A percentile compares a stretch with the other conserved stretches of the same genome.
Evolutionary conservation across 2,797 vertebrate species (phyloP).

Genomic region (Glossophaga mutica): DNA sequence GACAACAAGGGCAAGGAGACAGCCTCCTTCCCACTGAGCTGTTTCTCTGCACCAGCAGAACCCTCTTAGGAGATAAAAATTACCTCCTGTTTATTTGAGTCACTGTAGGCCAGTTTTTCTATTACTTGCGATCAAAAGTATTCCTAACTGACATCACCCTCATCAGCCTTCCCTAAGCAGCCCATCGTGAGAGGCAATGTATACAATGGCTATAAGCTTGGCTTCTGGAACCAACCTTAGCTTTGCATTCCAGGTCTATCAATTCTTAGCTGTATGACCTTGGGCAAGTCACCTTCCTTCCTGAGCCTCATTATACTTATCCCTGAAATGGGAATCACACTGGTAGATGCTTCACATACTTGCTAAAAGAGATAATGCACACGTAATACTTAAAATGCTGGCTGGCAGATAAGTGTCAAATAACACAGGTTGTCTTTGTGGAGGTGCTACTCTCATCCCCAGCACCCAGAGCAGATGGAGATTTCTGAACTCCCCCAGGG

Average conservation of each 20-base stretch:
- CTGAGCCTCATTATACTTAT: not conserved
- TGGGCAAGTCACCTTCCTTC: not conserved
- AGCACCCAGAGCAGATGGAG: not conserved
- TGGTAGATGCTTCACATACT: not conserved
- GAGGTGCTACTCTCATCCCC: not conserved
- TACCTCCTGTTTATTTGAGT: not conserved
- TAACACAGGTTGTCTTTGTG: not conserved
- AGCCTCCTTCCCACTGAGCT: not conserved
- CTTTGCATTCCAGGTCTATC: not conserved
- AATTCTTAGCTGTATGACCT: not conserved
- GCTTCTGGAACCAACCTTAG: not conserved
- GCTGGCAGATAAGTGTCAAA: not conserved
- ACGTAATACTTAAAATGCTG: not conserved
- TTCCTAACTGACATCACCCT: not conserved
- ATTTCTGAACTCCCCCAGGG: not conserved
- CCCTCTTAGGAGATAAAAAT: not conserved
- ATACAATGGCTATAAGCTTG: not conserved
- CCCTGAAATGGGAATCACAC: not conserved
- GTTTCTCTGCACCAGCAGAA: not conserved
- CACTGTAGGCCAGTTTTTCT: not conserved
- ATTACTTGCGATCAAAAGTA: constrained; percentile 21
- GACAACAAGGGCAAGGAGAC: not conserved
- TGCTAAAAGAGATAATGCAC: not conserved
- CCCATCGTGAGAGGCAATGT: not conserved
- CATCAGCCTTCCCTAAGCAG: not conserved